Evolutionary conservation across 2,888 invertebrate species (phyloP).

Genomic region (Dolomedes plantarius): DNA sequence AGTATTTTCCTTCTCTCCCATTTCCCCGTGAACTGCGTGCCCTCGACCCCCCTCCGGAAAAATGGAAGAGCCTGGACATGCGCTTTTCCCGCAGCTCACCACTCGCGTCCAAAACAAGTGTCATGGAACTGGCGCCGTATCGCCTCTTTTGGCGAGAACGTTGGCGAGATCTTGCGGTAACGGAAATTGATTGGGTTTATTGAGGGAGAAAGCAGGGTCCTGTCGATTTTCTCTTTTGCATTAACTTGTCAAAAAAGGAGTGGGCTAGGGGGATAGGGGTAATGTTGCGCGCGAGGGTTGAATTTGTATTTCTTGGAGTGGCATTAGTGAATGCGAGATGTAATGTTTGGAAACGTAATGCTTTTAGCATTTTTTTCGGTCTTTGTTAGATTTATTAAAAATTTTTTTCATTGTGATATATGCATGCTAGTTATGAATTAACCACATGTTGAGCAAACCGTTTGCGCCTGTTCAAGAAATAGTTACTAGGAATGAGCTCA

Average conservation of each 20-base stretch:
- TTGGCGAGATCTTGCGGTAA: conserved; percentile 34
- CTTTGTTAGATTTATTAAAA: no score
- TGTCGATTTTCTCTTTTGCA: conserved; percentile 56
- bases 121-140: not conserved
- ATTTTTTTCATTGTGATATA: no score
- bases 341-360: not conserved
- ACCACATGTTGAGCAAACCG: no score
- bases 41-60: conserved; percentile 17
- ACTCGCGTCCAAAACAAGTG: not conserved
- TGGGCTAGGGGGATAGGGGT: conserved; percentile 13
- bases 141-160: conserved; percentile 2
- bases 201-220: conserved; percentile 29
- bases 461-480: no score
- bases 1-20: conserved; percentile 23
- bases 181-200: conserved; percentile 63
- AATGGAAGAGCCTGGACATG: conserved; percentile 26
- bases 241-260: conserved; percentile 64
- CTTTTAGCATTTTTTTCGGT: no score
- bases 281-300: conserved; percentile 26
- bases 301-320: conserved; percentile 10
- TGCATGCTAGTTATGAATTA: no score
- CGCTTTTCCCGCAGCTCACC: not conserved
- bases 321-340: not conserved
- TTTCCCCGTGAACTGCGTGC: not conserved
- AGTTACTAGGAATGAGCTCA: no score